phyloP scores from a whole-genome alignment of 1,140 invertebrate genomes.

The Formica selysi region DNA sequence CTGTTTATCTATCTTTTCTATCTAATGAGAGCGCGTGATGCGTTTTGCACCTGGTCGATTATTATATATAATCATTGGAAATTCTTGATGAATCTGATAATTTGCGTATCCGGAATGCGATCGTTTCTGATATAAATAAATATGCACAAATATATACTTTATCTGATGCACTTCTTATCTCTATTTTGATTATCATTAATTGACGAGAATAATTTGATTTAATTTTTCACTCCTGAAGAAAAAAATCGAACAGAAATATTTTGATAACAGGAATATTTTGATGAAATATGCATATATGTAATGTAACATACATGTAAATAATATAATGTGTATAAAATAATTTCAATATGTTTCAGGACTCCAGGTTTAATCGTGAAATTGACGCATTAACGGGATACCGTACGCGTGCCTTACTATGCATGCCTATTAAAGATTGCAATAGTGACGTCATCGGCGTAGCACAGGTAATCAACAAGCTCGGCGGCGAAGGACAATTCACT shows the following conservation, averaged over 20 bases:
- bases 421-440: slow-evolving; percentile 97
- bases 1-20: slow-evolving; percentile 4
- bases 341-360: slow-evolving; percentile 88
- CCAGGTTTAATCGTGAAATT: slow-evolving; percentile 96
- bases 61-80: not conserved
- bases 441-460: slow-evolving; percentile 98
- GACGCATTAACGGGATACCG: slow-evolving; percentile 97
- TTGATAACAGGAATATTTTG: too few species aligned
- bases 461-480: slow-evolving; percentile 98
- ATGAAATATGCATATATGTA: too few species aligned
- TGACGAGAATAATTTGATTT: not conserved
- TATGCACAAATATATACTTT: not conserved
- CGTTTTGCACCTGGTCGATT: not conserved
- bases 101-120: slow-evolving; percentile 8
- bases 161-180: slow-evolving; percentile 37
- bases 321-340: not conserved
- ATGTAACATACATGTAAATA: not conserved
- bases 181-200: slow-evolving; percentile 1
- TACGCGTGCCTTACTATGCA: slow-evolving; percentile 96
- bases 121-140: slow-evolving; percentile 14
- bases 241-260: not conserved
- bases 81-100: slow-evolving; percentile 34
- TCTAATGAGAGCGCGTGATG: not conserved
- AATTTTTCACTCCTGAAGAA: not conserved
- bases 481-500: slow-evolving; percentile 92